Evolutionary conservation across 2,797 vertebrate genomes (phyloP), one percentile per base, ranked within the genome.

Genomic region (Sphenopsis melanotis): DNA sequence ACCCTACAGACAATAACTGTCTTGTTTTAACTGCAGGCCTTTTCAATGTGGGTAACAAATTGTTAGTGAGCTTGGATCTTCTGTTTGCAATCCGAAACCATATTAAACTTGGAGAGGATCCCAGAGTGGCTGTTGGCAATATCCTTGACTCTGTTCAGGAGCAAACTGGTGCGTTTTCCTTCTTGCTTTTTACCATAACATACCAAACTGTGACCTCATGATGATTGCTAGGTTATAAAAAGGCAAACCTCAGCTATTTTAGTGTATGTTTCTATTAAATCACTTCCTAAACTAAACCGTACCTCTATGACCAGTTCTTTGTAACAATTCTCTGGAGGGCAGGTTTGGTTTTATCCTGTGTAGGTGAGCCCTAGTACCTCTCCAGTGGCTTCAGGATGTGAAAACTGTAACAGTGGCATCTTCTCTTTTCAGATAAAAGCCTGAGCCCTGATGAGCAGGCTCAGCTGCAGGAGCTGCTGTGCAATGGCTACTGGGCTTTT

Each of bases 401-500:
- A 84, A 77, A 85, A 39, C 19, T 89, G 3, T 88, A 61, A 94
- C 9, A 44, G 27, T 34, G n/a, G 27, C 41, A 5, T 85, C 19
- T 92, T 96, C n/a, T 77, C 71, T 59, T 98, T 96, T 77, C 97
- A 99, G 99, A 98, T 44, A 98, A 98, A 87, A 95, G 83, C 10
- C 92, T 99, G 91, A 98, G 94, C 89, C 66, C 97, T 2, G 98
- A 98, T 53, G 98, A 99, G 88, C 86, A 97, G n/a, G 95, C 92
- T 90, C 98, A 98, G 83, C 97, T 99, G 30, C 98, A 98, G 69
- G 99, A 99, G 44, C 97, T 99, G 88, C 97, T 99, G 84, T 98
- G 98, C 97, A 98, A 97, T 65, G 99, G 99, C 75, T 99, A 99
- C 93, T 99, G 99, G 99, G 99, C 99, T 66, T 99, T 99, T 22